Conservation (phyloP, 2,113 vertebrate species). For the Oryzias woworae region DNA sequence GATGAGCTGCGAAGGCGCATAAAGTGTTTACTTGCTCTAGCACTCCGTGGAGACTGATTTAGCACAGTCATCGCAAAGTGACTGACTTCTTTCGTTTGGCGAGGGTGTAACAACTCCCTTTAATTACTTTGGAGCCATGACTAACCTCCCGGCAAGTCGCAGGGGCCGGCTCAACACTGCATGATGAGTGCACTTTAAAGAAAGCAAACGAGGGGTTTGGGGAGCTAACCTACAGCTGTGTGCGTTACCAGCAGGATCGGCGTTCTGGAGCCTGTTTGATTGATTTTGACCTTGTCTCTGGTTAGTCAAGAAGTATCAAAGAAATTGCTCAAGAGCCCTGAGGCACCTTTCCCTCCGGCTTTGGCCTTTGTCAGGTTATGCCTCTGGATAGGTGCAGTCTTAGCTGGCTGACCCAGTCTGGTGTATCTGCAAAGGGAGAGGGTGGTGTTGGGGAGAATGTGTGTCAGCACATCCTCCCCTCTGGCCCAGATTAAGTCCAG, state of each 20-base stretch:
- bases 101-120: constrained; percentile 79
- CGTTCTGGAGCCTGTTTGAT: constrained; percentile 69
- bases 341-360: constrained; percentile 61
- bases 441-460: constrained; percentile 38
- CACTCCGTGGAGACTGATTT: constrained; percentile 74
- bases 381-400: constrained; percentile 46
- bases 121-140: constrained; percentile 79
- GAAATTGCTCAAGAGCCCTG: constrained; percentile 59
- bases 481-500: constrained; percentile 77
- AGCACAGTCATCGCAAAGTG: constrained; percentile 76
- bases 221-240: constrained; percentile 55
- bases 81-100: constrained; percentile 77
- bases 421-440: constrained; percentile 42
- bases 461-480: constrained; percentile 66
- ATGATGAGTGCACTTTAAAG: constrained; percentile 71
- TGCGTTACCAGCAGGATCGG: constrained; percentile 57
- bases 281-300: constrained; percentile 72
- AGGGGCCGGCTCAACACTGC: constrained; percentile 66
- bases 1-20: constrained; percentile 75
- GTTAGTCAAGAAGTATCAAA: constrained; percentile 72
- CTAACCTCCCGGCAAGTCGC: constrained; percentile 72
- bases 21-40: constrained; percentile 75
- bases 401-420: constrained; percentile 59
- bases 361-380: constrained; percentile 61
- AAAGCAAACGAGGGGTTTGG: constrained; percentile 68